Evolutionary conservation across 2,888 invertebrate species (phyloP).

Genomic region (Andrena chrysosceles): DNA sequence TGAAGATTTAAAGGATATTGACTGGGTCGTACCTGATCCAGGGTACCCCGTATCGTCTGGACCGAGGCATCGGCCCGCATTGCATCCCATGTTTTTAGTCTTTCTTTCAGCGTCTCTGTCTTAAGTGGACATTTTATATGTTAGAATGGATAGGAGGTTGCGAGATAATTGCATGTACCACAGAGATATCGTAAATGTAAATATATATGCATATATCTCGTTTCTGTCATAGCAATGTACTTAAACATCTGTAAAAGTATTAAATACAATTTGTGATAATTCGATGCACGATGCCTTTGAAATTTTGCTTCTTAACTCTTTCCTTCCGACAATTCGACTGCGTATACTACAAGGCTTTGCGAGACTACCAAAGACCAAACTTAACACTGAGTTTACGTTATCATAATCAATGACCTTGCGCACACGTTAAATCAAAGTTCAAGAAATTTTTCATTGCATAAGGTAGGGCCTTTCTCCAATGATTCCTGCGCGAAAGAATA

Average conservation of each 20-base stretch:
- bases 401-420: slow-evolving; percentile 47
- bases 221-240: slow-evolving; percentile 47
- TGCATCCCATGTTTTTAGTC: slow-evolving; percentile 84
- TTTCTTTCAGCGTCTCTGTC: slow-evolving; percentile 84
- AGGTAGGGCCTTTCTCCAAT: slow-evolving; percentile 56
- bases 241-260: slow-evolving; percentile 52
- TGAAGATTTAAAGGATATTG: slow-evolving; percentile 82
- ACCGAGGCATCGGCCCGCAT: slow-evolving; percentile 84
- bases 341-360: slow-evolving; percentile 47
- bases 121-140: slow-evolving; percentile 84
- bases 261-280: slow-evolving; percentile 46
- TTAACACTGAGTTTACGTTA: slow-evolving; percentile 42
- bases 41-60: slow-evolving; percentile 84
- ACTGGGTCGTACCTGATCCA: slow-evolving; percentile 84
- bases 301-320: slow-evolving; percentile 68
- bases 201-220: slow-evolving; percentile 46
- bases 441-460: slow-evolving; percentile 50
- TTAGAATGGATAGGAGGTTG: slow-evolving; percentile 82
- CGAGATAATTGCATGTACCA: slow-evolving; percentile 81
- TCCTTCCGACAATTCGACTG: slow-evolving; percentile 59
- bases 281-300: slow-evolving; percentile 14
- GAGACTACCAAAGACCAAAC: slow-evolving; percentile 46
- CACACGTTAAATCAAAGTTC: slow-evolving; percentile 53
- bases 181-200: slow-evolving; percentile 65
- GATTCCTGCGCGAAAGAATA: background rate